Base-by-base conservation (phyloP, 1,140 invertebrate species). In the Drosophila ambigua region DNA sequence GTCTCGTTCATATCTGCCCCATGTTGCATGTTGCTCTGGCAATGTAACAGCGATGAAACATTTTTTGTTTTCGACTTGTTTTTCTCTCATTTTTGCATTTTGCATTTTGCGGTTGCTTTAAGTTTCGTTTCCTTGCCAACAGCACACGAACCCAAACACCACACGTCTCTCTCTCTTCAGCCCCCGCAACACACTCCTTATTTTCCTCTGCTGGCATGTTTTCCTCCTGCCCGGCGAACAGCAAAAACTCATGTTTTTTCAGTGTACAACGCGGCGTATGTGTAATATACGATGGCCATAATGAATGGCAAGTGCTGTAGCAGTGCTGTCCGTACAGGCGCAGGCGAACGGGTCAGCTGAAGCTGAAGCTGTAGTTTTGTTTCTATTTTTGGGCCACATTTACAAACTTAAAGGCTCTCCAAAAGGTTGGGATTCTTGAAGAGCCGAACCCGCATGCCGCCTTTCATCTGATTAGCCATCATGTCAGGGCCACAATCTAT, bases 201-300 rank as follows among this genome's bases (percentile, higher is more conserved):
- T 39, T 39, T 39, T 39, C 9, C 35, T 35, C 5, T 9, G 9
- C 35, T 4, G 9, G 11, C 35, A 39, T 39, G 11, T 39, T 39
- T 44, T 5, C 13, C 49, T 53, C 57, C 62, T 5, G 16, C 11
- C 46, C 73, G 68, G 63, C 24, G 46, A 64, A 63, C 45, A 64
- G 46, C 5, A 57, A 75, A 74, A 54, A 54, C 39, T 59, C 66
- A 58, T 76, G 65, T 76, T 75, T 67, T 60, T 50, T 44, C 43
- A 52, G 28, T 53, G 77, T 54, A 79, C 77, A 63, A 61, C 77
- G 55, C 6, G 41, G 77, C 82, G 68, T 81, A 81, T 84, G 73
- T 60, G 81, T 67, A 74, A 84, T 75, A 74, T 59, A 54, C 35
- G 68, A 15, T 24, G 41, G 43, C 35, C 60, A 64, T 74, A 65